Evolutionary conservation across 1,140 invertebrate species (phyloP).

Genomic region (Cataglyphis hispanica): DNA sequence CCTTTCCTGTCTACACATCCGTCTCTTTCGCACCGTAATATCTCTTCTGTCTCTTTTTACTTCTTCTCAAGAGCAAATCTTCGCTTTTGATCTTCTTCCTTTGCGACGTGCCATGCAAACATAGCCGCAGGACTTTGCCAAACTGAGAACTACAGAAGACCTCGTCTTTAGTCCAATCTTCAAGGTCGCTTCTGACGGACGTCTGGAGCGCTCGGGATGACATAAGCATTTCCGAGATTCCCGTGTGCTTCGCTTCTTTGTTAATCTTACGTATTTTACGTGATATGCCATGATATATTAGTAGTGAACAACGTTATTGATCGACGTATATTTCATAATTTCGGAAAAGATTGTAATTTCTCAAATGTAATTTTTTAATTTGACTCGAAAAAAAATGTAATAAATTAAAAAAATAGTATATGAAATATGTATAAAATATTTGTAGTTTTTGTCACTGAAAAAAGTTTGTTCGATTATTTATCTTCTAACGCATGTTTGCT

Average conservation of each 20-base stretch:
- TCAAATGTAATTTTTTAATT: neutral
- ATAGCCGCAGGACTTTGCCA: neutral
- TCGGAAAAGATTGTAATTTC: neutral
- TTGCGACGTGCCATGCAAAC: neutral
- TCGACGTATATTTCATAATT: neutral
- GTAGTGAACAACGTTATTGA: neutral
- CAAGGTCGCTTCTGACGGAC: conserved; percentile 32
- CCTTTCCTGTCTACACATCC: conserved; percentile 14
- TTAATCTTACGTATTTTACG: neutral
- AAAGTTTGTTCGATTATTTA: neutral
- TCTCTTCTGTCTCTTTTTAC: conserved; percentile 2
- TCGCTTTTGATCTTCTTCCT: conserved; percentile 32
- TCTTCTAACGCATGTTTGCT: neutral
- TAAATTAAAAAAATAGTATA: neutral
- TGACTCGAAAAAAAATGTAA: neutral
- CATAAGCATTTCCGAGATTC: conserved; percentile 24
- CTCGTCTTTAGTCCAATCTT: conserved; percentile 24
- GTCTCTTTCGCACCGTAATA: conserved; percentile 46
- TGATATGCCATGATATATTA: neutral
- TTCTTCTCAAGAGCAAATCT: conserved; percentile 38
- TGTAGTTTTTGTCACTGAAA: neutral
- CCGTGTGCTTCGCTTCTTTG: neutral
- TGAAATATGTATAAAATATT: neutral
- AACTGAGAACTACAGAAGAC: neutral
- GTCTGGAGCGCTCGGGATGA: neutral